Base-by-base conservation (phyloP, 1,140 invertebrate species). In the Brachionus paranguensis region DNA sequence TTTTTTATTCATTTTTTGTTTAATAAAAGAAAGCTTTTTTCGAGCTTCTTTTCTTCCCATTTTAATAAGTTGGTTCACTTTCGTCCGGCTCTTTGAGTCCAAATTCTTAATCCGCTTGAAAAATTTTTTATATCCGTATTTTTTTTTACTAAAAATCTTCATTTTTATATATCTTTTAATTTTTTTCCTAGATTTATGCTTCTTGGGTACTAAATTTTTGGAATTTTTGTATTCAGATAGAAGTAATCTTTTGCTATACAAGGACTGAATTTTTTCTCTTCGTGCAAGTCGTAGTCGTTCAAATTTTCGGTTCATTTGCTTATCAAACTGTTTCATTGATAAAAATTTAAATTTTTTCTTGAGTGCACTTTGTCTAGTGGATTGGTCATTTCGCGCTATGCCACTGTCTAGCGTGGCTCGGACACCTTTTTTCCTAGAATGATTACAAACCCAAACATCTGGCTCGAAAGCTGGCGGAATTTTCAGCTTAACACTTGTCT, bases 401-500 rank as follows among this genome's bases (percentile, higher is more conserved):
- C 3, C 7, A 14, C 33, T 4, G 12, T 45, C n/a, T 41, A 5
- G 6, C 33, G 4, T 72, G 3, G 1, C 8, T 41, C 17, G 29
- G 41, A n/a, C 27, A 2, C 1, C 2, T 76, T 27, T 47, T 29
- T 50, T 76, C 10, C 27, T 50, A 5, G 72, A 50, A 50, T 76
- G 72, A n/a, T 76, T 76, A 29, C 72, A 76, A 27, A 76, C 27
- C 72, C 72, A 76, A 20, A 24, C 20, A 76, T 76, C 72, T 10
- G 72, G 72, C 47, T 47, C 45, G 45, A 76, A 76, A 50, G 72
- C 72, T 1, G 72, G 72, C 8, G 72, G 72, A 50, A 76, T 76
- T 50, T 76, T 76, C 0, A 76, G 72, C 33, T 53, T 76, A 6
- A 29, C 17, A 37, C 24, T 47, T 37, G 20, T 33, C 6, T 4